These are phyloP conservation scores for Agapostemon virescens DNA, from an alignment of 2,888 invertebrate genomes.

Conservation along the genomic window DNA sequence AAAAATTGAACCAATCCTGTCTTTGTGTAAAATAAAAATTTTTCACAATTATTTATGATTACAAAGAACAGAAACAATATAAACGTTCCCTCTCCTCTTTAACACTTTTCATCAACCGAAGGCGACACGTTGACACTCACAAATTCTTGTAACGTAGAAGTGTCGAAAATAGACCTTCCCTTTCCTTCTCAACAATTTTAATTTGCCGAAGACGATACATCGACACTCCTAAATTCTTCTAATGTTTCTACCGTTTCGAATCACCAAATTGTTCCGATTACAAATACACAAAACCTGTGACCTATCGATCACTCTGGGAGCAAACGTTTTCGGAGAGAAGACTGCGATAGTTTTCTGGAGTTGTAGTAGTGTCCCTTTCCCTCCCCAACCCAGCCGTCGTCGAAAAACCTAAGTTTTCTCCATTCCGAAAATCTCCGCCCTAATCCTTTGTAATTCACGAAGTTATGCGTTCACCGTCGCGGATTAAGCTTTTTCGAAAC, in stretches of 20 bases:
- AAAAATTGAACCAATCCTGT: no score
- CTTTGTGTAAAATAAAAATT: no score
- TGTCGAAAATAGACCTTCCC: no score
- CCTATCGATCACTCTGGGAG: not conserved
- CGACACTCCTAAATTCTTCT: no score
- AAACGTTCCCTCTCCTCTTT: no score
- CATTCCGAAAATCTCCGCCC: conserved; percentile 22
- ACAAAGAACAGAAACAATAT: no score
- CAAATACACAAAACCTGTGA: not conserved
- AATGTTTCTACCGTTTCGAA: not conserved
- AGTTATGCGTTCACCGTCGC: conserved; percentile 28
- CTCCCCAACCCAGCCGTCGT: not conserved
- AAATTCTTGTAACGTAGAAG: no score
- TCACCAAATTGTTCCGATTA: not conserved
- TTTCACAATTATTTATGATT: no score
- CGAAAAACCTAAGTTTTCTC: conserved; percentile 21
- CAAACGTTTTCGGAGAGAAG: not conserved
- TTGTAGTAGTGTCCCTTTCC: not conserved
- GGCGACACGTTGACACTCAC: no score
- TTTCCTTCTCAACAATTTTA: no score
- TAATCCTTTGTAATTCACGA: conserved; percentile 45
- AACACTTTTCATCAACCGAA: no score
- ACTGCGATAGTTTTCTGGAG: not conserved
- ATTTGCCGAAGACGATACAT: no score
- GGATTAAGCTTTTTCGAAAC: conserved; percentile 13